Evolutionary conservation across 2,113 vertebrate species (phyloP).

Genomic region (Phalacrocorax aristotelis): DNA sequence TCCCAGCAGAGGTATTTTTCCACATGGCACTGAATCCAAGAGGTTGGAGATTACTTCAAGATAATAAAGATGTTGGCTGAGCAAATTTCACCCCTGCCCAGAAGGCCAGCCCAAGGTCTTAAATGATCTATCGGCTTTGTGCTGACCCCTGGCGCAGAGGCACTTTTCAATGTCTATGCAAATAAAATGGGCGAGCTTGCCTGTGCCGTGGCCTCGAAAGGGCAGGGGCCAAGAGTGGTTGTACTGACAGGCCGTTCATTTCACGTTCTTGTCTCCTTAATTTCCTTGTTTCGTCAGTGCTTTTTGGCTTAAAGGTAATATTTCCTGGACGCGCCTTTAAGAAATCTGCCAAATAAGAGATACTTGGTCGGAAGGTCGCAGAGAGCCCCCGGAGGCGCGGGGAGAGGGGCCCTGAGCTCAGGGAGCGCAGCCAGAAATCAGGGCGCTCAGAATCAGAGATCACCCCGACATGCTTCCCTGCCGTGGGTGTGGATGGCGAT

Average conservation of each 20-base stretch:
- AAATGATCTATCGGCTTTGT: background rate
- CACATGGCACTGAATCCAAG: background rate
- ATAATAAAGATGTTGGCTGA: background rate
- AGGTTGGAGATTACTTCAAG: background rate
- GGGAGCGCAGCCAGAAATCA: background rate
- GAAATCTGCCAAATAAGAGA: background rate
- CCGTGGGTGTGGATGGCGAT: background rate
- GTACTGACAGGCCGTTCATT: background rate
- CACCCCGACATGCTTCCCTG: rapidly evolving
- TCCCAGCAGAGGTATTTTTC: constrained; percentile 7
- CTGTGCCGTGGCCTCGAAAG: background rate
- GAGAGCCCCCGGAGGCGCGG: background rate
- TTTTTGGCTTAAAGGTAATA: background rate
- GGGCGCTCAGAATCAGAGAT: background rate
- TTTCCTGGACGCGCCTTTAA: background rate
- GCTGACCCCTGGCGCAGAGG: background rate
- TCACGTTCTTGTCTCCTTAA: background rate
- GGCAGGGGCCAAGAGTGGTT: background rate
- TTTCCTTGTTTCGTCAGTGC: background rate
- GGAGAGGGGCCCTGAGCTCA: background rate
- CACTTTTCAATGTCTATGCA: background rate
- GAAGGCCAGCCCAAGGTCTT: background rate
- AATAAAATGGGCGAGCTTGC: background rate
- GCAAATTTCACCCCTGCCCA: background rate
- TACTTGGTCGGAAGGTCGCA: background rate